A percentile compares a stretch with the other conserved stretches of the same genome.
Conservation (phyloP, 2,888 invertebrate species). For the Acanthoscelides obtectus region DNA sequence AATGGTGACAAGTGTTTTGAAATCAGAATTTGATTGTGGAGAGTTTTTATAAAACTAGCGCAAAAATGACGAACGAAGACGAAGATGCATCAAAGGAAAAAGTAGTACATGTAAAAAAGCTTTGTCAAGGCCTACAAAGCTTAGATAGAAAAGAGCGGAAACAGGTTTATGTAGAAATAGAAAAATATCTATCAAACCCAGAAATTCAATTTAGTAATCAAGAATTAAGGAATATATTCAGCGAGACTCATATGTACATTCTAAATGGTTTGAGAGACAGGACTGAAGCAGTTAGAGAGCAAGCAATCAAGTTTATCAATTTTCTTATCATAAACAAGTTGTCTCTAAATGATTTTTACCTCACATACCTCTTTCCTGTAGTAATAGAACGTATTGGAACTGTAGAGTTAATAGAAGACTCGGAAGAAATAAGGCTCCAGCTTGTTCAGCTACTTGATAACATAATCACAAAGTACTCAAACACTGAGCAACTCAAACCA, state of each 20-base stretch:
- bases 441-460: slow-evolving; percentile 62
- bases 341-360: slow-evolving; percentile 65
- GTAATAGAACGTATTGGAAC: slow-evolving; percentile 73
- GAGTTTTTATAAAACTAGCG: slow-evolving; percentile 10
- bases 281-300: slow-evolving; percentile 61
- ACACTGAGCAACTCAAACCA: slow-evolving; percentile 55
- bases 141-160: slow-evolving; percentile 58
- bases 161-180: slow-evolving; percentile 53
- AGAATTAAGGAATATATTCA: slow-evolving; percentile 42
- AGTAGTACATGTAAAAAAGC: slow-evolving; percentile 30
- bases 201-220: slow-evolving; percentile 45
- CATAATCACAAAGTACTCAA: slow-evolving; percentile 52
- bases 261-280: slow-evolving; percentile 53
- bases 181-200: slow-evolving; percentile 49
- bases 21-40: slow-evolving; percentile 1
- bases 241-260: slow-evolving; percentile 46
- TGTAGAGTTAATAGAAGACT: slow-evolving; percentile 64
- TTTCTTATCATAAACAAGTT: slow-evolving; percentile 54
- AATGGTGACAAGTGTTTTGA: slow-evolving; percentile 22
- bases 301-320: slow-evolving; percentile 53
- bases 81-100: slow-evolving; percentile 6
- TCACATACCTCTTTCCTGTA: slow-evolving; percentile 71
- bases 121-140: slow-evolving; percentile 50
- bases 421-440: slow-evolving; percentile 78
- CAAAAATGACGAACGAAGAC: slow-evolving; percentile 2